Evolutionary conservation across 2,113 vertebrate species (phyloP).

Genomic region (Camarhynchus parvulus): DNA sequence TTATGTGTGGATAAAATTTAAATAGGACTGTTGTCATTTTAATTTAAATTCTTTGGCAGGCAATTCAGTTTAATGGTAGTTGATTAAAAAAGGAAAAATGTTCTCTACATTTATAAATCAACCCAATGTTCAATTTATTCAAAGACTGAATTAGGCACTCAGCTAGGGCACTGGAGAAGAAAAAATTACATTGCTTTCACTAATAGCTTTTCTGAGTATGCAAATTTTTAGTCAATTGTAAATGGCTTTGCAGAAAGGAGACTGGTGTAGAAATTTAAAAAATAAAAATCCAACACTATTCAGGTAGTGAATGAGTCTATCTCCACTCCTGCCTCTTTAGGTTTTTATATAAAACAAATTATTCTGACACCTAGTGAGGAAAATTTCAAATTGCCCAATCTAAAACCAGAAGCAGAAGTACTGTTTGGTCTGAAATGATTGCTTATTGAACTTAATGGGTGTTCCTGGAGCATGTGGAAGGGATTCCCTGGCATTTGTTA

Average conservation of each 20-base stretch:
- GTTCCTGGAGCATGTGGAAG: neutral
- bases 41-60: neutral
- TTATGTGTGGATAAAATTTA: neutral
- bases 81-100: neutral
- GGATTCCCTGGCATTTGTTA: neutral
- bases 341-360: neutral
- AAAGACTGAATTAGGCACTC: neutral
- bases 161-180: neutral
- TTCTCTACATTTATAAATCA: neutral
- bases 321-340: neutral
- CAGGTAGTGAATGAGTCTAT: neutral
- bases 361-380: conserved; percentile 20
- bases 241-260: neutral
- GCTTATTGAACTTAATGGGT: neutral
- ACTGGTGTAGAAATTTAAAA: neutral
- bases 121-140: neutral
- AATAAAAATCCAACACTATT: neutral
- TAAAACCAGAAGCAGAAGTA: neutral
- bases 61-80: conserved; percentile 3
- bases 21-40: neutral
- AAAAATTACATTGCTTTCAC: conserved; percentile 1
- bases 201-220: conserved; percentile 22
- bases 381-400: neutral
- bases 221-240: conserved; percentile 1
- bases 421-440: neutral